These are phyloP conservation scores for Petrocephalus microphthalmus DNA, from an alignment of 2,113 vertebrate species.

Conservation along the genomic window DNA sequence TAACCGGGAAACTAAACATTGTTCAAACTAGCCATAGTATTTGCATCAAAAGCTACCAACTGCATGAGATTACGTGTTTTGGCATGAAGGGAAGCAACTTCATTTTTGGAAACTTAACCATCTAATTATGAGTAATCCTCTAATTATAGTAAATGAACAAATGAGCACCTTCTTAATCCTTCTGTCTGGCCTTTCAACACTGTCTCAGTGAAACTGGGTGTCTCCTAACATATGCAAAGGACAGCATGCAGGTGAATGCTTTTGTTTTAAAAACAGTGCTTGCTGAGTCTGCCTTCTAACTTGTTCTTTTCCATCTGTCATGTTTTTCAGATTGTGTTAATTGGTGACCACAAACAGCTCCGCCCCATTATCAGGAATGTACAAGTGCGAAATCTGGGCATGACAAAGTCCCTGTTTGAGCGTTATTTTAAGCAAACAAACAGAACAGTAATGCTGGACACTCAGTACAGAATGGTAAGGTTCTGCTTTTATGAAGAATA, in stretches of 20 bases:
- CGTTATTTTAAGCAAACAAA: conserved; percentile 39
- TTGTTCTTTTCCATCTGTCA: neutral
- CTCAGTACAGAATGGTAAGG: conserved; percentile 68
- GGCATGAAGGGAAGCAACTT: neutral
- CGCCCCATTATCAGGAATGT: conserved; percentile 58
- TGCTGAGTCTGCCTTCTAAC: neutral
- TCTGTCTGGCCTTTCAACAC: neutral
- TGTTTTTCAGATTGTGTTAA: conserved; percentile 61
- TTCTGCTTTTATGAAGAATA: neutral
- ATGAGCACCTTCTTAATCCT: neutral
- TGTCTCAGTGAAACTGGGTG: neutral
- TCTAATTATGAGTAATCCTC: neutral
- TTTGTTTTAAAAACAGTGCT: neutral
- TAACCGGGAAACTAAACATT: neutral
- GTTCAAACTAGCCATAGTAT: neutral
- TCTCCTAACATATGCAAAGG: neutral
- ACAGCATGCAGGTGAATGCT: neutral
- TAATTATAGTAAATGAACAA: neutral
- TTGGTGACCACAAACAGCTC: conserved; percentile 73
- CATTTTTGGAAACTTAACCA: neutral
- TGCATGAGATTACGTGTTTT: neutral
- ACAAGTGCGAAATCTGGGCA: conserved; percentile 53
- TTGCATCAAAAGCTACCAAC: conserved; percentile 7
- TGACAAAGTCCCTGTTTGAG: conserved; percentile 69
- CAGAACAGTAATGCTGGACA: conserved; percentile 55